A percentile compares a stretch with the other conserved stretches of the same genome.
These are phyloP conservation scores for Nyleta sp. DNA, from an alignment of 2,888 invertebrate species.

Conservation along the genomic window DNA sequence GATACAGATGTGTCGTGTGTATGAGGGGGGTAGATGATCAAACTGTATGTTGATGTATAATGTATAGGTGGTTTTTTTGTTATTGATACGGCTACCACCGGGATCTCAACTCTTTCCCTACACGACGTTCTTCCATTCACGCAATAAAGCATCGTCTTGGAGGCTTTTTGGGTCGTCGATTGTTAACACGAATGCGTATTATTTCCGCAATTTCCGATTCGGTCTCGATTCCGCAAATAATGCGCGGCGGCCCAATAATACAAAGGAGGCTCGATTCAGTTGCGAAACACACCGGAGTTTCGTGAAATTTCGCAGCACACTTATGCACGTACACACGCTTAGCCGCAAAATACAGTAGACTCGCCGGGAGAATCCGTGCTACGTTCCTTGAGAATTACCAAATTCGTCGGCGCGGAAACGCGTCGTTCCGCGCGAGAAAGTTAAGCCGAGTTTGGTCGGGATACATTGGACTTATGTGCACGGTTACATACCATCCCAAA, in stretches of 20 bases:
- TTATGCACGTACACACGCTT: slow-evolving; percentile 45
- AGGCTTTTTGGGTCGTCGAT: slow-evolving; percentile 35
- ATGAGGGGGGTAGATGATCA: too few relatives aligned
- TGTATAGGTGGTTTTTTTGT: too few relatives aligned
- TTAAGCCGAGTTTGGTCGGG: slow-evolving; percentile 66
- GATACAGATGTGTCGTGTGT: slow-evolving; percentile 7
- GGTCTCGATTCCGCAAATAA: slow-evolving; percentile 61
- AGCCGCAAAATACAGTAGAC: slow-evolving; percentile 54
- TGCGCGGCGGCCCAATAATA: slow-evolving; percentile 50
- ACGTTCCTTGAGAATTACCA: slow-evolving; percentile 64
- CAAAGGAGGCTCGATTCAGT: slow-evolving; percentile 60
- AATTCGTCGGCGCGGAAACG: slow-evolving; percentile 68
- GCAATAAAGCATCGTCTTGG: slow-evolving; percentile 27
- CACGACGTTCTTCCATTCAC: too few relatives aligned
- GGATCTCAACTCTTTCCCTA: too few relatives aligned
- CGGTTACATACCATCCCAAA: slow-evolving; percentile 59
- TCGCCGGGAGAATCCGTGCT: slow-evolving; percentile 61
- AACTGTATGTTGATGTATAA: too few relatives aligned
- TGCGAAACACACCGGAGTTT: slow-evolving; percentile 57
- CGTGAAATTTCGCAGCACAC: slow-evolving; percentile 57
- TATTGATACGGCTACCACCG: too few relatives aligned
- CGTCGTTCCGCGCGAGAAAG: slow-evolving; percentile 70
- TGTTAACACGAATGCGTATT: slow-evolving; percentile 56
- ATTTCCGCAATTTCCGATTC: slow-evolving; percentile 59
- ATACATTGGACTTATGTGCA: slow-evolving; percentile 65